phyloP scores from a whole-genome alignment of 2,113 vertebrate species.

The Hippocampus guttulatus region DNA sequence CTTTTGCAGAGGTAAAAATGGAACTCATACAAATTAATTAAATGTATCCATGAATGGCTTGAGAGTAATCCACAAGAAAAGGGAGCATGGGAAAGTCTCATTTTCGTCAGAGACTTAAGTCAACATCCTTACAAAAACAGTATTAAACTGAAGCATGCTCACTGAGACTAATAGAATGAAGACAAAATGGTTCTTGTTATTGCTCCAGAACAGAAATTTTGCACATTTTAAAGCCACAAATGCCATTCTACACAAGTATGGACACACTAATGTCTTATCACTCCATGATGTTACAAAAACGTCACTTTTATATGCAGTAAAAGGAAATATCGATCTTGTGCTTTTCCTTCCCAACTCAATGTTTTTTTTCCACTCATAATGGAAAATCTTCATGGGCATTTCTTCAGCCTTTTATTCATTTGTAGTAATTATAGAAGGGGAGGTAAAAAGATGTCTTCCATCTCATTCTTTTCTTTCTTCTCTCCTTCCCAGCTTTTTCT shows the following conservation, averaged over 20 bases:
- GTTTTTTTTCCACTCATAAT: constrained; percentile 57
- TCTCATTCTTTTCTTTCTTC: constrained; percentile 53
- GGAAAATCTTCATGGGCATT: constrained; percentile 59
- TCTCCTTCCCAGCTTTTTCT: constrained; percentile 49
- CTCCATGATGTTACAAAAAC: constrained; percentile 58
- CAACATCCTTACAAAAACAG: not conserved
- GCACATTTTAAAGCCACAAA: constrained; percentile 41
- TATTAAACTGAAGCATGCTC: constrained; percentile 8
- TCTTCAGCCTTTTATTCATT: constrained; percentile 69
- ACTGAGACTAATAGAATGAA: constrained; percentile 15
- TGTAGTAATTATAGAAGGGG: constrained; percentile 70
- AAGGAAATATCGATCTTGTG: constrained; percentile 62
- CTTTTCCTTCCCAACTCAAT: constrained; percentile 60
- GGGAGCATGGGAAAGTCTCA: no score
- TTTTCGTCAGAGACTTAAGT: not conserved
- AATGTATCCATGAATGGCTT: no score
- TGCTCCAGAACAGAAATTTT: constrained; percentile 5
- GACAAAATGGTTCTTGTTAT: constrained; percentile 20
- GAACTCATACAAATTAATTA: no score
- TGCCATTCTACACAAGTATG: constrained; percentile 26
- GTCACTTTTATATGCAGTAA: constrained; percentile 56
- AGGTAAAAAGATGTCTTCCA: constrained; percentile 67
- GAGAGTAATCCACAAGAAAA: no score
- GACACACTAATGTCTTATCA: constrained; percentile 31
- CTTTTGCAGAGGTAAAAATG: no score